These are phyloP conservation scores for Anastrepha obliqua DNA, from an alignment of 1,140 invertebrate species.

Conservation along the genomic window DNA sequence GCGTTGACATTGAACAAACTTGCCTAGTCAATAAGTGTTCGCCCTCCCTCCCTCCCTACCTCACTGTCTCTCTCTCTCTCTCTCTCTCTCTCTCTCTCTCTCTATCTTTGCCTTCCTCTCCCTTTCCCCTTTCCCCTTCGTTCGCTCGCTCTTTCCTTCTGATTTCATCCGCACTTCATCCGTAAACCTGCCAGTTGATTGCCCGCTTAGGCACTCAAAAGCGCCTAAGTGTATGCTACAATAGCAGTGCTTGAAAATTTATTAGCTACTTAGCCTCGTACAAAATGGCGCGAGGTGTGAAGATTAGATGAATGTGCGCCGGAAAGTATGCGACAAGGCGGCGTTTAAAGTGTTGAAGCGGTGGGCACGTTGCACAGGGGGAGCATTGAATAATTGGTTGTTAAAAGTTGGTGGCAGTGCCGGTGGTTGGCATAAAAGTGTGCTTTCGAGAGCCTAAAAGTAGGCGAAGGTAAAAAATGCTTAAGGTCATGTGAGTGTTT, in stretches of 20 bases:
- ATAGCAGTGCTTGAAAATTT: conserved; percentile 48
- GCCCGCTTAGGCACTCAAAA: conserved; percentile 39
- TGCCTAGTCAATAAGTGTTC: conserved; percentile 4
- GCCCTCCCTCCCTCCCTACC: too few species aligned
- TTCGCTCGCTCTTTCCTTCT: background rate
- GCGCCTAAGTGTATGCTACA: conserved; percentile 50
- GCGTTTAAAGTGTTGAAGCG: background rate
- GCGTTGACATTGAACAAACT: conserved; percentile 43
- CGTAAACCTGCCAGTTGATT: conserved; percentile 27
- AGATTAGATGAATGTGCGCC: conserved; percentile 18
- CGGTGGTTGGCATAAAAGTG: background rate
- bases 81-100: too few species aligned
- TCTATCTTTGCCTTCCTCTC: too few species aligned
- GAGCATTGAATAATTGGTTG: conserved; percentile 18
- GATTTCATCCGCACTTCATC: background rate
- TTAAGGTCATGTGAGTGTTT: background rate
- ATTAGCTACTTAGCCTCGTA: conserved; percentile 40
- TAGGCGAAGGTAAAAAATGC: background rate
- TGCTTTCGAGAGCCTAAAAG: background rate
- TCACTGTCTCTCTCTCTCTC: too few species aligned
- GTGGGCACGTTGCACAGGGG: background rate
- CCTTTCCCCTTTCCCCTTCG: background rate
- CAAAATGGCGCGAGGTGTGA: conserved; percentile 47
- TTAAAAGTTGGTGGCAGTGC: background rate
- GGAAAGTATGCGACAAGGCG: background rate